Base-by-base conservation (phyloP, 1,140 invertebrate species). In the Trichomalopsis sarcophagae region DNA sequence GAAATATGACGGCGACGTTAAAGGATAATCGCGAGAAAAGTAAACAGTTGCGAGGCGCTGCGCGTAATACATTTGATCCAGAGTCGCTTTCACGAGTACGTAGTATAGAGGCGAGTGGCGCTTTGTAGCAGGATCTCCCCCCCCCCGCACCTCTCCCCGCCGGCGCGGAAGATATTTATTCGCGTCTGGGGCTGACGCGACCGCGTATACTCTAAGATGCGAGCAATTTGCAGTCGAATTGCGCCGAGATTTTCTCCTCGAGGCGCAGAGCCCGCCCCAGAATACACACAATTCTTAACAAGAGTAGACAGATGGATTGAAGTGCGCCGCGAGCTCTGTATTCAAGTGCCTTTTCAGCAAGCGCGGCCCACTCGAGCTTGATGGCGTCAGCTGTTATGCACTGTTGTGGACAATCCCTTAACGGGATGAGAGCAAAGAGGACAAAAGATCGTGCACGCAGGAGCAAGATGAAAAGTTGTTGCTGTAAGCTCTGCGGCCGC, bases 371-470 rank as follows among this genome's bases (percentile, higher is more conserved):
- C 88, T 90, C 73, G 84, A 90, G 87, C 83, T 90, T 89, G 88
- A 91, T 91, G 88, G 89, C 89, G 90, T 91, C 90, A 91, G 90
- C 89, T 91, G 90, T 90, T 91, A 91, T 88, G 88, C 89, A 91
- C 89, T 90, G 88, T 89, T 90, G 89, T 88, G 89, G 87, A 87
- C 88, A 87, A 87, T 88, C 88, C 87, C 74, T 87, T 87, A 86
- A 84, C 84, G 47, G 55, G 79, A 68, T 68, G 11, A 76, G 47
- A 71, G 47, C 55, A 75, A 73, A 68, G 23, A 55, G 17, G 10
- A 11, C 2, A 50, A 73, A 13, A 69, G 33, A 81, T 2, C 36
- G 62, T 27, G 47, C 68, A 21, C 0, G 21, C 13, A 3, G 33
- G n/a, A 23, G 14, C 14, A 23, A 82, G 62, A 74, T 74, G n/a